phyloP scores from a whole-genome alignment of 2,113 vertebrate species.

The Monopterus albus region DNA sequence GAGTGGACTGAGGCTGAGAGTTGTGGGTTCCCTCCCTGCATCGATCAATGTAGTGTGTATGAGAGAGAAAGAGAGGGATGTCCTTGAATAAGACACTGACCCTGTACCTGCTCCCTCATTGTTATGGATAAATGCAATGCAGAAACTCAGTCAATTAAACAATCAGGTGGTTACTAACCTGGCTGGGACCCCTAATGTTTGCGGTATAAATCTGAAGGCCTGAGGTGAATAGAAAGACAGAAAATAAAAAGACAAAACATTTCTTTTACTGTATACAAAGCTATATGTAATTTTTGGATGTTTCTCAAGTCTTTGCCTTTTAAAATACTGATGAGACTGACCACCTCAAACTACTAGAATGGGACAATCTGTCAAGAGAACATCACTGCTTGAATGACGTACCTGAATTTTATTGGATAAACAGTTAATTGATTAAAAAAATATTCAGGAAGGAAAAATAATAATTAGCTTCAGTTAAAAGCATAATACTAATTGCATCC shows the following conservation, averaged over 20 bases:
- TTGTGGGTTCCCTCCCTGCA: conserved; percentile 38
- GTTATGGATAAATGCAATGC: not conserved
- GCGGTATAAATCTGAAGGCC: not conserved
- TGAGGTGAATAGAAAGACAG: not conserved
- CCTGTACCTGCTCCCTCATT: conserved; percentile 1
- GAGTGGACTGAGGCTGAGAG: conserved; percentile 45
- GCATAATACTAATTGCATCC: not conserved
- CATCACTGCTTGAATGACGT: not conserved
- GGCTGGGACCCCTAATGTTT: not conserved
- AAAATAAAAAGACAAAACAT: not conserved
- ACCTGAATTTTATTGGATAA: conserved; percentile 14
- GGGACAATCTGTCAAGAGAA: not conserved
- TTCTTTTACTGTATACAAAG: not conserved
- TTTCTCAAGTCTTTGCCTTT: not conserved
- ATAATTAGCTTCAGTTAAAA: conserved; percentile 9
- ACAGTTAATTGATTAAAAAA: not conserved
- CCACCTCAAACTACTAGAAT: not conserved
- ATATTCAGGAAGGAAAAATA: not conserved
- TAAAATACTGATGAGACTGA: not conserved
- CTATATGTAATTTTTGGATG: not conserved
- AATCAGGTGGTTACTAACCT: not conserved
- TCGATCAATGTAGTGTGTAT: conserved; percentile 28
- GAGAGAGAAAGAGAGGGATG: not conserved
- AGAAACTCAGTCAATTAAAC: conserved; percentile 10
- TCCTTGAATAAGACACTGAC: conserved; percentile 23